A percentile compares a stretch with the other conserved stretches of the same genome.
These are phyloP conservation scores for Drosophila tani DNA, from an alignment of 1,140 invertebrate genomes.

Conservation along the genomic window DNA sequence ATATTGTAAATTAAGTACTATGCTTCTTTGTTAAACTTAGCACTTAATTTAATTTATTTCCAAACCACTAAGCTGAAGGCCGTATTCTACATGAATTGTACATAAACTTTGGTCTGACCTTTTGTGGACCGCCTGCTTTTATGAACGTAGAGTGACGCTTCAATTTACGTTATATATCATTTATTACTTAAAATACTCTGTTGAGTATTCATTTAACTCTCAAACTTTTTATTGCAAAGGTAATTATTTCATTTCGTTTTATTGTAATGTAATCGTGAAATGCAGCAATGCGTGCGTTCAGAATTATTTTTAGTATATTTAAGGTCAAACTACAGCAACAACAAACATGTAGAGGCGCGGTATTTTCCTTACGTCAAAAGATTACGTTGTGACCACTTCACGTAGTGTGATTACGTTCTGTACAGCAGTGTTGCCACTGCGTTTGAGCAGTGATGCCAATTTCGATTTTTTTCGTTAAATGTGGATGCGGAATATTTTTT, in stretches of 20 bases:
- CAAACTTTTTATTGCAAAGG: background rate
- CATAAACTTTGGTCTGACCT: background rate
- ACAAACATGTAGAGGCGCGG: background rate
- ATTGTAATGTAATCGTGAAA: background rate
- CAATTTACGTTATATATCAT: background rate
- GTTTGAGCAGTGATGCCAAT: no score
- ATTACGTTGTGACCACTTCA: no score
- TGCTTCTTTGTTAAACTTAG: background rate
- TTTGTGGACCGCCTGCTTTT: background rate
- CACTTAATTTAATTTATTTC: background rate
- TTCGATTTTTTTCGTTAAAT: no score
- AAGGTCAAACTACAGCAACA: conserved; percentile 5
- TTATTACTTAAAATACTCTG: background rate
- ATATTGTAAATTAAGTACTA: background rate
- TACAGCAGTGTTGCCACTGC: no score
- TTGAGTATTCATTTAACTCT: background rate
- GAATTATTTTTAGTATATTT: conserved; percentile 15
- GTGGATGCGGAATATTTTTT: no score
- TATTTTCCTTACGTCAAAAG: background rate
- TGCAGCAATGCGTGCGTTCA: background rate
- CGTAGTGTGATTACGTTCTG: no score
- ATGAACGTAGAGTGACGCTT: background rate
- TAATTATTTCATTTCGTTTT: background rate
- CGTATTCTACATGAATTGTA: background rate
- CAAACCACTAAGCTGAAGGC: background rate